phyloP scores from a whole-genome alignment of 1,140 invertebrate species.

The Papilio glaucus region DNA sequence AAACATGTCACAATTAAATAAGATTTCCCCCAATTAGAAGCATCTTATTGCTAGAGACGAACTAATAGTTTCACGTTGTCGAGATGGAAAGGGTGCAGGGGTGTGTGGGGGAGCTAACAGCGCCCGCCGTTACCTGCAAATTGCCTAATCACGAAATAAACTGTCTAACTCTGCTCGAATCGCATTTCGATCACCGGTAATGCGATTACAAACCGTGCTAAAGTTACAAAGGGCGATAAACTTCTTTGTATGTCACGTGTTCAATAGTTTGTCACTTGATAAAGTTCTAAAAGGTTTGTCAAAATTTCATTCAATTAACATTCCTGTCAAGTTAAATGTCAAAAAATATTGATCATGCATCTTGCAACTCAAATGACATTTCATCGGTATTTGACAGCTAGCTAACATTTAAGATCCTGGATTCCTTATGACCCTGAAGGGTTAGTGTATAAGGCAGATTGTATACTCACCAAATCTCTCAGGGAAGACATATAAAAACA shows the following conservation, averaged over 20 bases:
- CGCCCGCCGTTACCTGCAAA: not conserved
- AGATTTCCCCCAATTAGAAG: too few relatives aligned
- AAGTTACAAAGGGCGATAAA: not conserved
- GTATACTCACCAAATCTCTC: too few relatives aligned
- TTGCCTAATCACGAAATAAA: conserved; percentile 3
- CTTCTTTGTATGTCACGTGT: not conserved
- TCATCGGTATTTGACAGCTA: too few relatives aligned
- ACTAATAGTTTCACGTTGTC: not conserved
- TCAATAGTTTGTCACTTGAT: not conserved
- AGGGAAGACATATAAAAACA: too few relatives aligned
- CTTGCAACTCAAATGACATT: too few relatives aligned
- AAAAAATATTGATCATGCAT: too few relatives aligned
- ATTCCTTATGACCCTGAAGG: too few relatives aligned
- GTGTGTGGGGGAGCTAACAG: not conserved
- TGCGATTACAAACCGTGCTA: conserved; percentile 11
- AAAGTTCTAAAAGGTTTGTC: not conserved
- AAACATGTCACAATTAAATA: too few relatives aligned
- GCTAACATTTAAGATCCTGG: too few relatives aligned
- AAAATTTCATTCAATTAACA: not conserved
- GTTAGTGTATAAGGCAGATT: too few relatives aligned
- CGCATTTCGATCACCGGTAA: not conserved
- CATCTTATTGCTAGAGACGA: too few relatives aligned
- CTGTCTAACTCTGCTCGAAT: not conserved
- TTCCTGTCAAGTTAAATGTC: too few relatives aligned
- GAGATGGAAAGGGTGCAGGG: not conserved